These are phyloP conservation scores for Apistogramma diplotaenia DNA, from an alignment of 2,113 vertebrate genomes.

Conservation along the genomic window DNA sequence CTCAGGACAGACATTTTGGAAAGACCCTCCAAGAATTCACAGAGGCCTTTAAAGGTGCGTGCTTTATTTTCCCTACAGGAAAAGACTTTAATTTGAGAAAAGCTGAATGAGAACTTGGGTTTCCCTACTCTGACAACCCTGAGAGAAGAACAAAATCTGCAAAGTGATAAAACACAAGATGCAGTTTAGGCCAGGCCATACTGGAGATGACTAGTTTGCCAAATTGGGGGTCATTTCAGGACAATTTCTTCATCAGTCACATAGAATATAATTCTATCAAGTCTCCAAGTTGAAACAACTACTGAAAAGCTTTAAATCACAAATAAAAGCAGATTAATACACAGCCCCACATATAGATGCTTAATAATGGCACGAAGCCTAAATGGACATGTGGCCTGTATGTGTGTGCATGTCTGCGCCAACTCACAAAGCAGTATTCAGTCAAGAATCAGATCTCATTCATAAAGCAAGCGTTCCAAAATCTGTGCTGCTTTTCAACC, in stretches of 20 bases:
- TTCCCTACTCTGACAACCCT: background rate
- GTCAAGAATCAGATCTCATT: slow-evolving; percentile 63
- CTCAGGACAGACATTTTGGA: slow-evolving; percentile 8
- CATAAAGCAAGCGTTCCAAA: slow-evolving; percentile 65
- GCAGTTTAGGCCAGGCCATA: background rate
- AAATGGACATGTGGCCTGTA: slow-evolving; percentile 28
- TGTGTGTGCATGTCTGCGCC: background rate
- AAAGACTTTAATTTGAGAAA: background rate
- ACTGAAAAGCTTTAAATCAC: slow-evolving; percentile 7
- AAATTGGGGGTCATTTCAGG: background rate
- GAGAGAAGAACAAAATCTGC: background rate
- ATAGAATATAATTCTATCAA: background rate
- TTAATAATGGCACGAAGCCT: slow-evolving; percentile 36
- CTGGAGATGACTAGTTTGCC: background rate
- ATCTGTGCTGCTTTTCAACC: slow-evolving; percentile 59
- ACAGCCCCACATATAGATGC: slow-evolving; percentile 31
- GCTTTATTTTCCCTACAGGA: background rate
- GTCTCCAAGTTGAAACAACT: background rate
- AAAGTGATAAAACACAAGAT: background rate
- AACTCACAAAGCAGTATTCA: slow-evolving; percentile 64
- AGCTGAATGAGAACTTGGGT: slow-evolving; percentile 2
- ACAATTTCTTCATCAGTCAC: background rate
- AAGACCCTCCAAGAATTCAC: background rate
- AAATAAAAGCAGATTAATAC: slow-evolving; percentile 12
- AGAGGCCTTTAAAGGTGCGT: slow-evolving; percentile 4